These are phyloP conservation scores for Ametastegia equiseti DNA, from an alignment of 2,888 invertebrate genomes.

Conservation along the genomic window DNA sequence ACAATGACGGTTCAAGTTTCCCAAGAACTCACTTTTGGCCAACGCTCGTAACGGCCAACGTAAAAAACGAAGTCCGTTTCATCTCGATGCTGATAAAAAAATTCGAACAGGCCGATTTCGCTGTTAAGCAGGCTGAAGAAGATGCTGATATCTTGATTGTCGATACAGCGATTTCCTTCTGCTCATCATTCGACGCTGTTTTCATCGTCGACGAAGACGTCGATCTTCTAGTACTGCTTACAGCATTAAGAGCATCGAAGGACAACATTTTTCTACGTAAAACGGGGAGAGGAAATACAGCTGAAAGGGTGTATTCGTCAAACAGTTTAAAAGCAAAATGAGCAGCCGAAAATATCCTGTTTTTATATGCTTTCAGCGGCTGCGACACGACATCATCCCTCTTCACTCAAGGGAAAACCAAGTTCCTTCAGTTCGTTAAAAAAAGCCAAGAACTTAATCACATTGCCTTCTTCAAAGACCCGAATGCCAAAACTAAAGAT, in stretches of 20 bases:
- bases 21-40: conserved; percentile 60
- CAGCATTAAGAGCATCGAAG: conserved; percentile 39
- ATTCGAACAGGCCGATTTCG: neutral
- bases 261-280: conserved; percentile 54
- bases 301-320: conserved; percentile 59
- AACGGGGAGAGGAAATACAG: conserved; percentile 52
- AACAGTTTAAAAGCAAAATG: too few species aligned
- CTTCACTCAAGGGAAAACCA: conserved; percentile 55
- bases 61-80: conserved; percentile 56
- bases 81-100: conserved; percentile 45
- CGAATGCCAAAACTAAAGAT: conserved; percentile 27
- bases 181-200: conserved; percentile 41
- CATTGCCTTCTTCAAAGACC: conserved; percentile 48
- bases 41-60: too few species aligned
- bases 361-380: conserved; percentile 56
- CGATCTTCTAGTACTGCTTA: conserved; percentile 59
- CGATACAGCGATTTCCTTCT: conserved; percentile 18
- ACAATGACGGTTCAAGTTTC: conserved; percentile 27
- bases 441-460: conserved; percentile 50
- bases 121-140: conserved; percentile 40
- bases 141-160: conserved; percentile 55
- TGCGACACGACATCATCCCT: conserved; percentile 55
- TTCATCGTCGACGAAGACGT: conserved; percentile 56
- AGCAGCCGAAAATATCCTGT: conserved; percentile 52
- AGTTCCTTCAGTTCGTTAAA: conserved; percentile 43